These are phyloP conservation scores for Heliconius hortense DNA, from an alignment of 2,888 invertebrate genomes.

Conservation along the genomic window DNA sequence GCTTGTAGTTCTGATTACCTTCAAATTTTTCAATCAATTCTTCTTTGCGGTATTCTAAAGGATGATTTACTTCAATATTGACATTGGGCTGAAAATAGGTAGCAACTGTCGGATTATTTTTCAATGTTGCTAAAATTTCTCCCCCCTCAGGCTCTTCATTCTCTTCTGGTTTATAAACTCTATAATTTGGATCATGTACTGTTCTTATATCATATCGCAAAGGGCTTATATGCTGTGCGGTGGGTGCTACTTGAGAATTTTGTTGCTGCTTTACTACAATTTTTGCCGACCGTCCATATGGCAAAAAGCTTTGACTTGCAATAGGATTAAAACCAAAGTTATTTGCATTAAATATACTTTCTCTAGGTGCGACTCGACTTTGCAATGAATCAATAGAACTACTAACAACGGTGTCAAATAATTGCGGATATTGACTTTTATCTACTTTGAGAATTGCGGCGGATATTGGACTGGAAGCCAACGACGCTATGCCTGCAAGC, in stretches of 20 bases:
- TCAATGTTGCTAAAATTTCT: conserved; percentile 71
- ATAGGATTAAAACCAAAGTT: conserved; percentile 76
- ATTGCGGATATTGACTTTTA: conserved; percentile 72
- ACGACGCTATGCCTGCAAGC: conserved; percentile 73
- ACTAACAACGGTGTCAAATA: conserved; percentile 75
- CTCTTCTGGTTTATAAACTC: conserved; percentile 75
- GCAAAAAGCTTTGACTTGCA: conserved; percentile 70
- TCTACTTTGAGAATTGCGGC: conserved; percentile 73
- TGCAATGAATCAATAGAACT: conserved; percentile 76
- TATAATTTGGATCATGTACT: conserved; percentile 75
- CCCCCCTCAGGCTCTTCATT: conserved; percentile 58
- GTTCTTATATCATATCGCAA: conserved; percentile 74
- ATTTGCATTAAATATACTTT: conserved; percentile 70
- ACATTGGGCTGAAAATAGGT: conserved; percentile 72
- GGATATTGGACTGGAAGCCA: conserved; percentile 73
- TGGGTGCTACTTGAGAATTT: conserved; percentile 48
- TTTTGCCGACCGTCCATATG: conserved; percentile 62
- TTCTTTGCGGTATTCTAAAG: conserved; percentile 70
- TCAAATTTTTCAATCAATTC: conserved; percentile 64
- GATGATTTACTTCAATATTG: conserved; percentile 73
- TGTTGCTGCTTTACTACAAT: conserved; percentile 57
- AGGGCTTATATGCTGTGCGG: conserved; percentile 61
- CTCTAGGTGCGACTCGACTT: conserved; percentile 66
- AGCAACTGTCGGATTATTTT: conserved; percentile 72
- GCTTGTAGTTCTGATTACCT: conserved; percentile 72